Conservation (phyloP, 2,888 invertebrate species). For the Pogonocherus hispidulus region DNA sequence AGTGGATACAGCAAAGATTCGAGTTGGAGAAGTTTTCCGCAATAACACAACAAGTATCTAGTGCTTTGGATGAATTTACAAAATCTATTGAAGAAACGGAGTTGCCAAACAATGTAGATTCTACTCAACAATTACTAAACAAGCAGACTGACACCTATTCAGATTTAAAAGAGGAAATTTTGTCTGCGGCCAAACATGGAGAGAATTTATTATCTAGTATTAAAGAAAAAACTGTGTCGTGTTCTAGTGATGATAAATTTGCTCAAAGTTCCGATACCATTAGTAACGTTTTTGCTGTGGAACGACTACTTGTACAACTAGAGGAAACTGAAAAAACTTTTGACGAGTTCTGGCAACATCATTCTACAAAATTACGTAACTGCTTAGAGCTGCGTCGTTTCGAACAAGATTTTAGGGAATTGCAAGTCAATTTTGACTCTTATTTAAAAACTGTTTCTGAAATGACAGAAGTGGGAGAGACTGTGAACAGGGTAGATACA, state of each 20-base stretch:
- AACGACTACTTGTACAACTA: slow-evolving; percentile 91
- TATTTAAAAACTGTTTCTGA: slow-evolving; percentile 85
- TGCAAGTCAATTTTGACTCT: slow-evolving; percentile 86
- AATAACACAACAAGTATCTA: slow-evolving; percentile 91
- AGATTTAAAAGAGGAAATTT: slow-evolving; percentile 86
- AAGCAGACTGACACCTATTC: slow-evolving; percentile 83
- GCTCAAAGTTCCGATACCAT: slow-evolving; percentile 73
- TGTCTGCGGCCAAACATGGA: slow-evolving; percentile 90
- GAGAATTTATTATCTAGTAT: slow-evolving; percentile 86
- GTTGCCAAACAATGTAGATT: slow-evolving; percentile 93
- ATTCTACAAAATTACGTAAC: slow-evolving; percentile 90
- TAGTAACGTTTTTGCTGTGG: slow-evolving; percentile 92
- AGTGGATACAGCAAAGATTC: slow-evolving; percentile 97
- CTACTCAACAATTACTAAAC: slow-evolving; percentile 88
- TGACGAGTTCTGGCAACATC: slow-evolving; percentile 94
- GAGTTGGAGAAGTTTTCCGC: slow-evolving; percentile 96
- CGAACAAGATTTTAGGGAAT: slow-evolving; percentile 94
- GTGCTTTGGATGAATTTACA: slow-evolving; percentile 88
- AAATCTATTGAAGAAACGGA: slow-evolving; percentile 91
- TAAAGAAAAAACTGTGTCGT: slow-evolving; percentile 70
- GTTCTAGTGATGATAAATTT: slow-evolving; percentile 74
- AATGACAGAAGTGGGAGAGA: slow-evolving; percentile 92
- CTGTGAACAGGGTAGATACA: slow-evolving; percentile 84
- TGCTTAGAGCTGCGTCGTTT: slow-evolving; percentile 92
- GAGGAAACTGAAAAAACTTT: slow-evolving; percentile 96